A percentile compares a stretch with the other conserved stretches of the same genome.
phyloP scores from a whole-genome alignment of 2,888 invertebrate species.

The Clusia tigrina region DNA sequence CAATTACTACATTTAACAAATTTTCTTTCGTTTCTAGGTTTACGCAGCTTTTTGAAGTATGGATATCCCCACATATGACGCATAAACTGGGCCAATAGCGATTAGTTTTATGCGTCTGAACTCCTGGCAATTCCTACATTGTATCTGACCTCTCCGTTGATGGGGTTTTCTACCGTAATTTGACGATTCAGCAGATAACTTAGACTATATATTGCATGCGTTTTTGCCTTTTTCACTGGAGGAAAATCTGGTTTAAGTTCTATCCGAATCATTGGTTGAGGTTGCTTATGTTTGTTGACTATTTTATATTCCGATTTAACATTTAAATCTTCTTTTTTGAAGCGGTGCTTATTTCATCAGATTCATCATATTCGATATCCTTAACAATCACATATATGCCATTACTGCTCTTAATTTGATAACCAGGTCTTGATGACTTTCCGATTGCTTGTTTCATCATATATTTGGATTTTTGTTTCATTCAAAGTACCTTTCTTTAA shows the following conservation, averaged over 20 bases:
- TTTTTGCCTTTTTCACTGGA: neutral
- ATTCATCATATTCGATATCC: neutral
- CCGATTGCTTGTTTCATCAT: neutral
- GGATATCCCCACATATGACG: neutral
- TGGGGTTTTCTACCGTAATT: neutral
- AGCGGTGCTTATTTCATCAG: neutral
- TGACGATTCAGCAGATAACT: neutral
- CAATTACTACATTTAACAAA: too few species aligned
- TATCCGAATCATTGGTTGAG: neutral
- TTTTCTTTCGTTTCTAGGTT: neutral
- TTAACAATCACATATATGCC: neutral
- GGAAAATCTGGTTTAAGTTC: neutral
- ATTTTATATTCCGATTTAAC: neutral
- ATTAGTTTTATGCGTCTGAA: neutral
- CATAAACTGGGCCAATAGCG: neutral
- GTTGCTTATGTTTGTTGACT: neutral
- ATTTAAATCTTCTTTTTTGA: neutral
- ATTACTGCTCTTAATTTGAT: neutral
- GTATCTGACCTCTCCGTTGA: neutral
- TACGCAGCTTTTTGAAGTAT: neutral
- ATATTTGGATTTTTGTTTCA: neutral
- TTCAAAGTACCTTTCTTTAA: neutral
- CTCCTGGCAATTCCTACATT: neutral
- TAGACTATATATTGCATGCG: neutral
- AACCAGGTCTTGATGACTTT: neutral